These are phyloP conservation scores for Zhengitettix transpicula DNA, from an alignment of 2,888 invertebrate species.

Conservation along the genomic window DNA sequence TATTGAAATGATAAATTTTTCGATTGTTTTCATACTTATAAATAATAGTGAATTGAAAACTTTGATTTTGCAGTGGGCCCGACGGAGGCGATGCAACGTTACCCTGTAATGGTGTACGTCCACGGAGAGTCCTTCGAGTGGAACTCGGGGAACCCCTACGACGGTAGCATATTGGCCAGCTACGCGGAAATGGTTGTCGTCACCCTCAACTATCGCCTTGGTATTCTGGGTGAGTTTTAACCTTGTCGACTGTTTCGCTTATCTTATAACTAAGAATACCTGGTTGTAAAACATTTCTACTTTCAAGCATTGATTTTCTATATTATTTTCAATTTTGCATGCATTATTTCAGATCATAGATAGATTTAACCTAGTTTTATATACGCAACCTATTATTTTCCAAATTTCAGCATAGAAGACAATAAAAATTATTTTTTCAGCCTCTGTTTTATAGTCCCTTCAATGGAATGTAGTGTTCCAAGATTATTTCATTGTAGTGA, in stretches of 20 bases:
- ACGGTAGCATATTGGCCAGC: slow-evolving; percentile 85
- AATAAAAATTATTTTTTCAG: no score
- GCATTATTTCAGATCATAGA: background rate
- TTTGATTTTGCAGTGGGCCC: background rate
- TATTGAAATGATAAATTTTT: no score
- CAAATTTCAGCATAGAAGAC: no score
- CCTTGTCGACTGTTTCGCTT: background rate
- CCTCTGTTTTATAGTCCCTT: no score
- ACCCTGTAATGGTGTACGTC: slow-evolving; percentile 68
- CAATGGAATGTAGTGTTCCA: no score
- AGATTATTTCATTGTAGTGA: no score
- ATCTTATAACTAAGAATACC: background rate
- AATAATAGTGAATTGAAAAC: no score
- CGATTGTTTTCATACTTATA: no score
- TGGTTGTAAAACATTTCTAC: background rate
- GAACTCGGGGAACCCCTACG: slow-evolving; percentile 94
- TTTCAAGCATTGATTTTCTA: background rate
- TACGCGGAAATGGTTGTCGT: slow-evolving; percentile 86
- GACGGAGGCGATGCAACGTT: slow-evolving; percentile 20
- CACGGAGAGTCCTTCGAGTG: slow-evolving; percentile 68
- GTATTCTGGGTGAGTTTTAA: slow-evolving; percentile 52
- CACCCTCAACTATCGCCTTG: slow-evolving; percentile 90
- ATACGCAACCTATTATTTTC: no score
- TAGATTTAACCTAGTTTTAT: background rate
- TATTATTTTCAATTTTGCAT: background rate